Base-by-base conservation (phyloP, 1,140 invertebrate genomes). In the Calycopis cecrops region DNA sequence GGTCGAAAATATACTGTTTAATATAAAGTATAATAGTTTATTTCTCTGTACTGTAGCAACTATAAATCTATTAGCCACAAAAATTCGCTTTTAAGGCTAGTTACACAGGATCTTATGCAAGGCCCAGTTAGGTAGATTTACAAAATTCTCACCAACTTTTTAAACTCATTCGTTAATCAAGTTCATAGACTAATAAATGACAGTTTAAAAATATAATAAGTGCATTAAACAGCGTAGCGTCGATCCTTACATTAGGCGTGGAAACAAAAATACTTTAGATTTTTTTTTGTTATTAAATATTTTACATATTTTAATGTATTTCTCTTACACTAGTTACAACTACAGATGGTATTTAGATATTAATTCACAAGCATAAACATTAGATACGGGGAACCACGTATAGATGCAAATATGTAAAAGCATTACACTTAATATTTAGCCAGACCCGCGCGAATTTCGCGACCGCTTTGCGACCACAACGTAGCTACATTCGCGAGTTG, bases 281-380 rank as follows among this genome's bases (percentile, higher is more conserved):
- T 40, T 40, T 40, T 40, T 40, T 40, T 40, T n/a, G n/a, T n/a
- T n/a, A n/a, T n/a, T n/a, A n/a, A n/a, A 40, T 40, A 40, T 40
- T 40, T 40, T 40, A 40, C 38, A 40, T 44, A 44, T 9, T 44
- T 28, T 28, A 3, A 44, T 44, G 40, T 44, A 44, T 44, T 28
- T 3, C 40, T 44, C 40, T 44, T 44, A 44, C 40, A 9, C 40
- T 44, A 44, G 17, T 44, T 44, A 44, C 40, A 44, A 44, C 40
- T 44, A 44, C 40, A 44, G 40, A 44, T 44, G 40, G 40, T 44
- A 44, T 16, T 16, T 44, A 14, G 14, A 44, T 16, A 44, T 44
- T 44, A 44, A 14, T 44, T 44, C 40, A 44, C 40, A 44, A 44
- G 40, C 40, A 44, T 42, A 28, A 6, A 28, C 14, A 9, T 6